These are phyloP conservation scores for Semnopithecus entellus DNA, from an alignment of 2,113 vertebrate genomes.

Conservation along the genomic window DNA sequence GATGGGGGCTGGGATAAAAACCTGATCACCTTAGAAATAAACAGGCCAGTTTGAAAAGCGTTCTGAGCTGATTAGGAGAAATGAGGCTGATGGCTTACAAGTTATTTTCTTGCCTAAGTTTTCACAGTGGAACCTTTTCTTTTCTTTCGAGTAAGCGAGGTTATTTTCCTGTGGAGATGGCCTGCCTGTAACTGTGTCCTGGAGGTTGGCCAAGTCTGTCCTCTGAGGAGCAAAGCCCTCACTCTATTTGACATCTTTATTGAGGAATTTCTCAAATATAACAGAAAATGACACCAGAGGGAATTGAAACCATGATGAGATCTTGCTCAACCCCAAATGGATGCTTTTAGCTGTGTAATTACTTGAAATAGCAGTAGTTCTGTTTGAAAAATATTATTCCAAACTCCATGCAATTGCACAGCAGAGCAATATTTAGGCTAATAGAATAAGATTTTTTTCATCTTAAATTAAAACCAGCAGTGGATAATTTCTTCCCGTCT, in stretches of 20 bases:
- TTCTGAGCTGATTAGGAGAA: constrained; percentile 1
- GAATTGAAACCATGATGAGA: constrained; percentile 77
- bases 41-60: not conserved
- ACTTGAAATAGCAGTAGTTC: constrained; percentile 78
- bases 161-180: constrained; percentile 78
- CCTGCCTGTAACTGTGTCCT: constrained; percentile 77
- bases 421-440: constrained; percentile 75
- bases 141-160: constrained; percentile 42
- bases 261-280: constrained; percentile 87
- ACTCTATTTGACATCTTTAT: constrained; percentile 88
- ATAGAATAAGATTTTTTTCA: constrained; percentile 70
- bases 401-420: constrained; percentile 66
- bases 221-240: constrained; percentile 72
- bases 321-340: constrained; percentile 75
- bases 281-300: constrained; percentile 83
- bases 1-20: not conserved
- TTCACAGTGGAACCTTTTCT: constrained; percentile 50
- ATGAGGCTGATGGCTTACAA: not conserved
- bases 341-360: constrained; percentile 75
- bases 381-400: constrained; percentile 79
- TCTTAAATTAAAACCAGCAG: constrained; percentile 78
- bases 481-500: constrained; percentile 53
- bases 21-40: constrained; percentile 17
- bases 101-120: constrained; percentile 30
- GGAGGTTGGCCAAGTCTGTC: constrained; percentile 80